Percentiles rank a stretch among this genome's conserved stretches.
Conservation (phyloP, 2,113 vertebrate species). For the Trichechus manatus region DNA sequence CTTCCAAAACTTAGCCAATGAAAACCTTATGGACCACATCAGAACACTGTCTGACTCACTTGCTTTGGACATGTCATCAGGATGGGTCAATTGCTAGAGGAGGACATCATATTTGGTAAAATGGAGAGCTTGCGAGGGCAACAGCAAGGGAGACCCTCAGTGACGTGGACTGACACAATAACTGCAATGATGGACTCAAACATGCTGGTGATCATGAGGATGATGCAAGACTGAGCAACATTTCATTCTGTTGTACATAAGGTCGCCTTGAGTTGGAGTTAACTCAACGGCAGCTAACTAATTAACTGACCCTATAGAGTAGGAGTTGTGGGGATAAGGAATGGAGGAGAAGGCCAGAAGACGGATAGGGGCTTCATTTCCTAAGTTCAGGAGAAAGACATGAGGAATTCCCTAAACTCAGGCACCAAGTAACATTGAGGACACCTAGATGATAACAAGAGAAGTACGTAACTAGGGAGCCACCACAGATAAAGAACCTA, state of each 20-base stretch:
- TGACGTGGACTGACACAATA: no score
- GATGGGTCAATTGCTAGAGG: no score
- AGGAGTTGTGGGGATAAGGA: not conserved
- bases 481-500: not conserved
- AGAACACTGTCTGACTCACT: not conserved
- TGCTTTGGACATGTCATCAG: no score
- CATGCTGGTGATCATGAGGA: no score
- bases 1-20: no score
- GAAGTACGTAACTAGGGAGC: not conserved
- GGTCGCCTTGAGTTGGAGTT: not conserved
- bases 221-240: no score
- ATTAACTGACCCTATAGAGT: not conserved
- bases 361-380: not conserved
- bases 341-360: not conserved
- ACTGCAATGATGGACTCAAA: no score
- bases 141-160: no score
- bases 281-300: not conserved
- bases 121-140: no score
- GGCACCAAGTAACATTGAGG: not conserved
- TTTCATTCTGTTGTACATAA: not conserved
- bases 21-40: not conserved
- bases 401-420: not conserved
- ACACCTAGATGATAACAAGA: not conserved
- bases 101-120: no score
- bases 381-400: not conserved